Evolutionary conservation across 2,888 invertebrate species (phyloP).

Genomic region (Euproctis similis): DNA sequence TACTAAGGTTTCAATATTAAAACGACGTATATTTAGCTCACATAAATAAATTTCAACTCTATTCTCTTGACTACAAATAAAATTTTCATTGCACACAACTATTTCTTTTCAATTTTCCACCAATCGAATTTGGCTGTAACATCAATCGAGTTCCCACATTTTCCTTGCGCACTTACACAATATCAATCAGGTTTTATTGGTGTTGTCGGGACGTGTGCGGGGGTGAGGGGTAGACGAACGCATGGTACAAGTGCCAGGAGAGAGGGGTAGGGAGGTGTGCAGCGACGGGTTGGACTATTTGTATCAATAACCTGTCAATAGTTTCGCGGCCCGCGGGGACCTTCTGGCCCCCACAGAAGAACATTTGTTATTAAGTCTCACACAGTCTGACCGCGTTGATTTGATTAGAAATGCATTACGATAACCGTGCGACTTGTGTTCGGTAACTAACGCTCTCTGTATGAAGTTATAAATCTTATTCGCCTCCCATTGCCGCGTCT

Average conservation of each 20-base stretch:
- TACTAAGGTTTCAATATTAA: conserved; percentile 35
- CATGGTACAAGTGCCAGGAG: too few species aligned
- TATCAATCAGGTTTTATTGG: conserved; percentile 77
- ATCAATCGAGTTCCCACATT: conserved; percentile 76
- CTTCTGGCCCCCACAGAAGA: conserved; percentile 50
- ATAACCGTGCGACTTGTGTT: conserved; percentile 48
- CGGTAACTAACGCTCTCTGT: conserved; percentile 6
- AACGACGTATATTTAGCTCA: conserved; percentile 24
- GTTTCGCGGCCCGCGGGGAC: conserved; percentile 61
- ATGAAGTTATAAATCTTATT: conserved; percentile 1
- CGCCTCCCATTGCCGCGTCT: too few species aligned
- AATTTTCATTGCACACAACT: conserved; percentile 30
- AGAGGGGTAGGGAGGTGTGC: too few species aligned
- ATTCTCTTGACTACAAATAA: conserved; percentile 25
- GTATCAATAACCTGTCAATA: conserved; percentile 78
- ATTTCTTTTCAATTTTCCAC: conserved; percentile 72
- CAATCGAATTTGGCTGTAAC: conserved; percentile 74
- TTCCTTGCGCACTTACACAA: conserved; percentile 75
- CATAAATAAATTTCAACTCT: conserved; percentile 31
- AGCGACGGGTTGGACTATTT: conserved; percentile 50
- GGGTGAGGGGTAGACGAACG: conserved; percentile 29
- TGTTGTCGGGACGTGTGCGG: conserved; percentile 59
- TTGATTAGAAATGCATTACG: conserved; percentile 61
- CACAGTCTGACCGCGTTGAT: conserved; percentile 63
- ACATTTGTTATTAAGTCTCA: conserved; percentile 53